Evolutionary conservation across 2,888 invertebrate genomes (phyloP), one percentile per base, ranked within the genome.

Genomic region (Frankliniella intonsa): DNA sequence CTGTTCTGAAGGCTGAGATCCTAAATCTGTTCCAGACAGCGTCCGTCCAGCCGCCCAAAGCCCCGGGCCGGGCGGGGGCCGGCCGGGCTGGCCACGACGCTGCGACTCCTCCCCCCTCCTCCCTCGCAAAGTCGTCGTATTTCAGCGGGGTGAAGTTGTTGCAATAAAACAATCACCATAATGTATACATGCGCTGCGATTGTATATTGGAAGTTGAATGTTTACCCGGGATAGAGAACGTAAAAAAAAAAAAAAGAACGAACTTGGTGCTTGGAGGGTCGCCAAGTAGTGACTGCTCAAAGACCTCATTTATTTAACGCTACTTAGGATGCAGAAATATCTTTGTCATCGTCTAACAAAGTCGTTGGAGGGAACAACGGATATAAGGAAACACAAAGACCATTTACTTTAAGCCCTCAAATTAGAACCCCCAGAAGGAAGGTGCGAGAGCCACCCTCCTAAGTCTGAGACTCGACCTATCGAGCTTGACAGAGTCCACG

Each of bases 181-280:
- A 69, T 69, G 69, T 69, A 69, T 69, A 22, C 69, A 69, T 22
- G 69, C 69, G 69, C 22, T 69, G 69, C 69, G 69, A 69, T 69
- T 69, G n/a, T 69, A 69, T 69, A 69, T 69, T 69, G 69, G 69
- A 69, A 69, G 69, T 69, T 69, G 69, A 69, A 69, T 22, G 69
- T 69, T 55, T 19, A 14, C 55, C 17, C 55, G 22, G 11, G 69
- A 69, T 19, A 69, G 22, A 69, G 69, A 69, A 11, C 19, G 22
- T n/a, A 22, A 69, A 22, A 69, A 22, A 69, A 22, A 69, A 22
- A 22, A 9, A 69, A 22, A 69, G 22, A 22, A 9, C n/a, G 69
- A 69, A 38, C 38, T 38, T 38, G 38, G 38, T 38, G 5, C 38
- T 38, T 38, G 5, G 38, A 38, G 38, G 38, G 38, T 38, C 38